Conservation (phyloP, 1,140 invertebrate species). For the Apis laboriosa region DNA sequence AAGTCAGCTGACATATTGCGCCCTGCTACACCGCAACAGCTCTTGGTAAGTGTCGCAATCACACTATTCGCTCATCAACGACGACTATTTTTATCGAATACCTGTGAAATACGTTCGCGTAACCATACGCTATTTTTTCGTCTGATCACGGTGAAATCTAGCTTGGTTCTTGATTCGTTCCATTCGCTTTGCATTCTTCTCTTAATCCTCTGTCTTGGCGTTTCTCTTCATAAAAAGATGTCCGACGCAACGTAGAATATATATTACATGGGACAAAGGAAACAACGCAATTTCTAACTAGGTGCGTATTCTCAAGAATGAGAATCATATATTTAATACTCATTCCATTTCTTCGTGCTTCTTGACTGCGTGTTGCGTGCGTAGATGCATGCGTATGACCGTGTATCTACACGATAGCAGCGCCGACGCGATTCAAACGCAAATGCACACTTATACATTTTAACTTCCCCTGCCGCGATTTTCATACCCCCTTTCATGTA, state of each 20-base stretch:
- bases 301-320: conserved; percentile 63
- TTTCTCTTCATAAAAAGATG: conserved; percentile 30
- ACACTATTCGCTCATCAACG: conserved; percentile 44
- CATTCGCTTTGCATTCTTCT: conserved; percentile 17
- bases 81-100: conserved; percentile 56
- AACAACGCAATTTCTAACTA: conserved; percentile 60
- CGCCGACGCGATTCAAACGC: conserved; percentile 58
- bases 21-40: conserved; percentile 80
- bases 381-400: conserved; percentile 27
- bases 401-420: conserved; percentile 40
- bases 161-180: background rate
- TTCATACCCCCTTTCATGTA: conserved; percentile 43
- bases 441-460: conserved; percentile 52
- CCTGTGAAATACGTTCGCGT: conserved; percentile 18
- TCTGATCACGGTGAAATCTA: background rate
- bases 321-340: conserved; percentile 58
- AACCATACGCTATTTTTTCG: background rate
- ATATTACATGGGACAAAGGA: conserved; percentile 42
- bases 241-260: conserved; percentile 7
- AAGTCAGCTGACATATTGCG: conserved; percentile 82
- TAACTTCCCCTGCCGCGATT: conserved; percentile 14
- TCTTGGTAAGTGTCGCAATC: conserved; percentile 78
- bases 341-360: conserved; percentile 47
- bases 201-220: background rate
- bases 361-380: conserved; percentile 42